Percentiles rank a stretch among this genome's conserved stretches.
Evolutionary conservation across 2,113 vertebrate species (phyloP).

Genomic region (Daubentonia madagascariensis): DNA sequence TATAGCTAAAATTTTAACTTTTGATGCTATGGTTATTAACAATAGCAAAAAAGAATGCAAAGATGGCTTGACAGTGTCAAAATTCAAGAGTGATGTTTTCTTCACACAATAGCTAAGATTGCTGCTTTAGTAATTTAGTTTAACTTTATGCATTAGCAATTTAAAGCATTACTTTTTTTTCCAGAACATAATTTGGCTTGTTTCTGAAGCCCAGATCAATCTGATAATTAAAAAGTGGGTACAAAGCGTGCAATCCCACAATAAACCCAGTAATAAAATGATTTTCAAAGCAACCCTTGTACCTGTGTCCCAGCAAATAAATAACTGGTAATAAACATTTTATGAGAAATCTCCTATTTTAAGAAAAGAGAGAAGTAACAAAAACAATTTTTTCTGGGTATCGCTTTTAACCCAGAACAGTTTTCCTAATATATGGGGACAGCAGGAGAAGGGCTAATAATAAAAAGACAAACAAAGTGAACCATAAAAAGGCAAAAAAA

Average conservation of each 20-base stretch:
- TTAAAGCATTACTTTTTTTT: slow-evolving; percentile 50
- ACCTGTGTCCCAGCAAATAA: slow-evolving; percentile 83
- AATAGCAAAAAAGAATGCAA: slow-evolving; percentile 44
- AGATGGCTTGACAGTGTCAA: slow-evolving; percentile 67
- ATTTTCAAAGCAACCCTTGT: slow-evolving; percentile 83
- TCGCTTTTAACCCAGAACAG: slow-evolving; percentile 68
- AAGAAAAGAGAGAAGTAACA: slow-evolving; percentile 63
- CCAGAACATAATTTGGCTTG: slow-evolving; percentile 42
- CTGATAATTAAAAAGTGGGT: slow-evolving; percentile 77
- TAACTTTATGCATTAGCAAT: slow-evolving; percentile 30
- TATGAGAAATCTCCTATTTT: slow-evolving; percentile 65
- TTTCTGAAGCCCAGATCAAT: slow-evolving; percentile 67
- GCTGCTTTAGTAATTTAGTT: slow-evolving; percentile 30
- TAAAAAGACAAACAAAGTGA: slow-evolving; percentile 82
- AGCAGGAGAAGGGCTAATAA: slow-evolving; percentile 86
- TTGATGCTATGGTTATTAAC: background rate
- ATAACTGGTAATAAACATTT: slow-evolving; percentile 53
- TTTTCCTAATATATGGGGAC: slow-evolving; percentile 78
- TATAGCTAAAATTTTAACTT: slow-evolving; percentile 34
- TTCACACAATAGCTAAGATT: slow-evolving; percentile 23
- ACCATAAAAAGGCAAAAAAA: slow-evolving; percentile 82
- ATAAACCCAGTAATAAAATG: slow-evolving; percentile 80
- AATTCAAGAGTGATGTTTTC: slow-evolving; percentile 13
- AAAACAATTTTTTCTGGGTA: slow-evolving; percentile 50
- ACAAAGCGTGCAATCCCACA: slow-evolving; percentile 80